Evolutionary conservation across 2,113 vertebrate genomes (phyloP), one percentile per base, ranked within the genome.

Genomic region (Antigone vipio): DNA sequence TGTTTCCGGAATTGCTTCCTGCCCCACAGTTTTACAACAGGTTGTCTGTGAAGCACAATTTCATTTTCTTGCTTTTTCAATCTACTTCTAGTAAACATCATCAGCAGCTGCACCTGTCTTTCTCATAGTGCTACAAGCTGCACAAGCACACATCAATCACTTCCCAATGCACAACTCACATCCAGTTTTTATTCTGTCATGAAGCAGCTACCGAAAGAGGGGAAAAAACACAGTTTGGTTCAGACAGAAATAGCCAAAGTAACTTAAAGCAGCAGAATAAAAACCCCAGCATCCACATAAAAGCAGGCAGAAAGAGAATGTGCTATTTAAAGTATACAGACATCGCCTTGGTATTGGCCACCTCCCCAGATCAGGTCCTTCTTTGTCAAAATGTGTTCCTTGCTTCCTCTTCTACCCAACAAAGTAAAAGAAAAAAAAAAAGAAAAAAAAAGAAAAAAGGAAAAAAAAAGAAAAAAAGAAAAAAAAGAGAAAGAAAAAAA

Each of bases 41-140:
- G 95, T 47, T 97, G 96, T 78, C 95, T 97, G 76, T 94, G 94
- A 96, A 96, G 91, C 24, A 83, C 72, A 85, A 97, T 85, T 58
- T 96, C 89, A 95, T 98, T 98, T 97, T 98, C 98, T 94, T 98
- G 95, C 96, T 97, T 98, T 98, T 98, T 97, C 89, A 94, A 74
- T 95, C 96, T 98, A 96, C 96, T 98, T 98, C 97, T 98, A 97
- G 98, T 81, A 97, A 99, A 98, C 99, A 99, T 98, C 94, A 97
- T 89, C 97, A 91, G 89, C 72, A 95, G 96, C 88, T 85, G 86
- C 90, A 77, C 97, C 94, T 89, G 83, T 68, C 38, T 94, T 96
- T 95, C 89, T 95, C 98, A 98, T 95, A 97, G 96, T 89, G 95
- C 82, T 97, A 96, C 88, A 94, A 95, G 93, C 81, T 95, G 94